Evolutionary conservation across 2,888 invertebrate genomes (phyloP).

Genomic region (Leptopterna dolabrata): DNA sequence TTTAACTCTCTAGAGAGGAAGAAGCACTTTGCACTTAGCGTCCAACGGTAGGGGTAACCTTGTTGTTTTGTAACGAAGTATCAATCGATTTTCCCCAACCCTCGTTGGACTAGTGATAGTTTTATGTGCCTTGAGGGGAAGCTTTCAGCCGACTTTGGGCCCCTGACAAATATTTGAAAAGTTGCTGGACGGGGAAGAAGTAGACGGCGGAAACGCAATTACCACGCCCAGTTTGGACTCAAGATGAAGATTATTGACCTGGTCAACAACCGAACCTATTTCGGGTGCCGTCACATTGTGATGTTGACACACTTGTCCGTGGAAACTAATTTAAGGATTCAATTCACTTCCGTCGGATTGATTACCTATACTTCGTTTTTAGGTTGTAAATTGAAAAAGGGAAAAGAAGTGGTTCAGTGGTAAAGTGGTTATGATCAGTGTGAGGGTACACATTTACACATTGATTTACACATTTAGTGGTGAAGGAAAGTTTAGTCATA

Average conservation of each 20-base stretch:
- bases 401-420: no score
- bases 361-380: no score
- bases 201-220: neutral
- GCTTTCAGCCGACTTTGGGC: no score
- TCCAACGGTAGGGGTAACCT: neutral
- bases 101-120: neutral
- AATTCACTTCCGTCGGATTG: no score
- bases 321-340: no score
- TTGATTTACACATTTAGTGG: no score
- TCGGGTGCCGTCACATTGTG: no score
- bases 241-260: neutral
- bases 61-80: neutral
- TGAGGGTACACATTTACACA: no score
- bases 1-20: neutral
- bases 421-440: no score
- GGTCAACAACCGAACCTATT: neutral
- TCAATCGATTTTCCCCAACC: neutral
- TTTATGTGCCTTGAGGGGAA: neutral
- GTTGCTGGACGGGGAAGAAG: neutral
- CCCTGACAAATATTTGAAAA: neutral
- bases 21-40: conserved; percentile 3
- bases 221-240: neutral
- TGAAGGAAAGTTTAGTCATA: no score
- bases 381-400: no score
- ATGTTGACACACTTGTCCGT: no score